Percentiles rank a stretch among this genome's conserved stretches.
Evolutionary conservation across 2,797 vertebrate species (phyloP).

Genomic region (Gambusia yucatana): DNA sequence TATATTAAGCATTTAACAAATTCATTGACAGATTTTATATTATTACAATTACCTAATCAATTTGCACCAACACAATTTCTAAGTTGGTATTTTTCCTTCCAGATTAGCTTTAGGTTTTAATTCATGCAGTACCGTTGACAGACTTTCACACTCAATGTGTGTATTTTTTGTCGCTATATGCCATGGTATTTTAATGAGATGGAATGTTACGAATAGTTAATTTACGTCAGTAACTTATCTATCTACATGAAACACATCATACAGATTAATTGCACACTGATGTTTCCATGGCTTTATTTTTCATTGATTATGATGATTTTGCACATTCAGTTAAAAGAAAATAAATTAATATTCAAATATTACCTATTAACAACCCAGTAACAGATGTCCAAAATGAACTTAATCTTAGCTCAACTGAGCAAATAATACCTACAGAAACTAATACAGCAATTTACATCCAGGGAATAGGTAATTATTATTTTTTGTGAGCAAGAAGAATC

Average conservation of each 20-base stretch:
- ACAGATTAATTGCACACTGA: no score
- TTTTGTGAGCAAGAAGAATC: neutral
- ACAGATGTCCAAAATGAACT: neutral
- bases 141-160: no score
- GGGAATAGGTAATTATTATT: neutral
- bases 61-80: neutral
- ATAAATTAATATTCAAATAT: no score
- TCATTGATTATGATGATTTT: no score
- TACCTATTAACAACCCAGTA: neutral
- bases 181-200: no score
- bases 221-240: neutral
- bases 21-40: neutral
- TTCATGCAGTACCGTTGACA: no score
- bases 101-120: neutral
- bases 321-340: no score
- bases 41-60: neutral
- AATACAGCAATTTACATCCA: neutral
- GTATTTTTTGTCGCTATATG: no score
- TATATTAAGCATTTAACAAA: slow-evolving; percentile 1
- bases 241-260: no score
- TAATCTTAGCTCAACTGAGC: neutral
- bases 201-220: neutral
- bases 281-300: no score
- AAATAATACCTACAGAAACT: neutral
- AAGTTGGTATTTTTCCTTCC: neutral